Evolutionary conservation across 1,140 invertebrate genomes (phyloP).

Genomic region (Papilio glaucus): DNA sequence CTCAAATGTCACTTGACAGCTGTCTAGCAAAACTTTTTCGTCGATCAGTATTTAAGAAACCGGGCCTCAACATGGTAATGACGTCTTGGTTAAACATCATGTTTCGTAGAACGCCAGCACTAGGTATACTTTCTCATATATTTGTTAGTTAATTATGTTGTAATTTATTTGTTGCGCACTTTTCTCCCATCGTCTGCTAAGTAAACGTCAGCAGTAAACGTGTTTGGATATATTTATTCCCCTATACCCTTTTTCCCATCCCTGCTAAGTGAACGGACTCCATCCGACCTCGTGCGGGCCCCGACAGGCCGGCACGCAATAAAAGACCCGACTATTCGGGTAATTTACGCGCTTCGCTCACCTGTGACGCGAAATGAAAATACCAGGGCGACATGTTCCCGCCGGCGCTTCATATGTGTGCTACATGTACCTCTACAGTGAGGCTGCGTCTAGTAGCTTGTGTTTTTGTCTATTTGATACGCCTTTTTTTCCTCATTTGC

Average conservation of each 20-base stretch:
- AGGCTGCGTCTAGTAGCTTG: not conserved
- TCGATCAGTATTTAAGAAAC: too few relatives aligned
- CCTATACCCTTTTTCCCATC: conserved; percentile 31
- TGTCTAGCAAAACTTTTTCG: too few relatives aligned
- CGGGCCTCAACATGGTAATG: too few relatives aligned
- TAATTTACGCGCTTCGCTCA: conserved; percentile 50
- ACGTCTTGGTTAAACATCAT: too few relatives aligned
- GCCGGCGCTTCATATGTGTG: conserved; percentile 5
- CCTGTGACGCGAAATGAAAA: conserved; percentile 56
- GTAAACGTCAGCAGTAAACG: conserved; percentile 32
- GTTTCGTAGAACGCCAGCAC: too few relatives aligned
- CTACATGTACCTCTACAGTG: not conserved
- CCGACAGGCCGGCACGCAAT: conserved; percentile 50
- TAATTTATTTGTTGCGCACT: conserved; percentile 8
- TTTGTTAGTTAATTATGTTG: not conserved
- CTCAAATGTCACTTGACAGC: not conserved
- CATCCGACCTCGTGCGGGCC: conserved; percentile 3
- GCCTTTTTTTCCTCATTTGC: too few relatives aligned
- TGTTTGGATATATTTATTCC: conserved; percentile 35
- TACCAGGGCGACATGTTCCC: conserved; percentile 46
- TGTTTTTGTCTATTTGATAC: too few relatives aligned
- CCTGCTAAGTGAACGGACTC: conserved; percentile 34
- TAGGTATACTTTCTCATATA: not conserved
- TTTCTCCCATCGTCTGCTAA: conserved; percentile 21
- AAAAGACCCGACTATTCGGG: conserved; percentile 48